phyloP scores from a whole-genome alignment of 64 coral and sea anemone genomes.

The Montipora foliosa region DNA sequence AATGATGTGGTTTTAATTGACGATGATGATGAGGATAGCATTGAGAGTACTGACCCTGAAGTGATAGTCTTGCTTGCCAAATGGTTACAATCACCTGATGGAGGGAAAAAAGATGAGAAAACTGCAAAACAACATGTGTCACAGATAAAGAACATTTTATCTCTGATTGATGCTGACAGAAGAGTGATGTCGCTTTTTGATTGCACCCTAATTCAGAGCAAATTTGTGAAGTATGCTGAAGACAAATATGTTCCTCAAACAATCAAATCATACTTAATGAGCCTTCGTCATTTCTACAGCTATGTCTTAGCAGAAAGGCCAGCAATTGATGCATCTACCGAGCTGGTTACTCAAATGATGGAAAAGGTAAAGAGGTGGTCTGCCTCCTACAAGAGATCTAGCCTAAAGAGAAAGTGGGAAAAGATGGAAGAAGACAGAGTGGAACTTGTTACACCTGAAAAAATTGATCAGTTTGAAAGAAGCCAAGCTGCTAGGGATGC shows the following conservation, averaged over 20 bases:
- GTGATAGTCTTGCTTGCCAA: conserved; percentile 44
- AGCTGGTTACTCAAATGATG: conserved; percentile 17
- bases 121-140: conserved; percentile 69
- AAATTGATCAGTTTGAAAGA: conserved; percentile 51
- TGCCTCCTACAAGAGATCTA: conserved; percentile 67
- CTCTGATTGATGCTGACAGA: conserved; percentile 48
- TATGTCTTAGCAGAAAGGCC: conserved; percentile 36
- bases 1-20: not conserved
- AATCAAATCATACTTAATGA: conserved; percentile 36
- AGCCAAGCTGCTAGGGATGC: conserved; percentile 60
- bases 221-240: conserved; percentile 20
- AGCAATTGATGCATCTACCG: not conserved
- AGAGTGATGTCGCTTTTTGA: not conserved
- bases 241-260: conserved; percentile 22
- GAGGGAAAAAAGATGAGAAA: conserved; percentile 66
- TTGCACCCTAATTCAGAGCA: not conserved
- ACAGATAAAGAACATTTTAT: conserved; percentile 55
- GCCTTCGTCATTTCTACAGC: conserved; percentile 22
- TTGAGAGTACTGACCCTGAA: not conserved
- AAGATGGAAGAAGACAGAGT: conserved; percentile 67
- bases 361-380: conserved; percentile 75
- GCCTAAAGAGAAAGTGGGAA: conserved; percentile 68
- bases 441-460: not conserved
- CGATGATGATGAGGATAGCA: conserved; percentile 6
- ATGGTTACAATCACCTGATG: conserved; percentile 77